phyloP scores from a whole-genome alignment of 2,888 invertebrate species.

The Xestia ashworthii region DNA sequence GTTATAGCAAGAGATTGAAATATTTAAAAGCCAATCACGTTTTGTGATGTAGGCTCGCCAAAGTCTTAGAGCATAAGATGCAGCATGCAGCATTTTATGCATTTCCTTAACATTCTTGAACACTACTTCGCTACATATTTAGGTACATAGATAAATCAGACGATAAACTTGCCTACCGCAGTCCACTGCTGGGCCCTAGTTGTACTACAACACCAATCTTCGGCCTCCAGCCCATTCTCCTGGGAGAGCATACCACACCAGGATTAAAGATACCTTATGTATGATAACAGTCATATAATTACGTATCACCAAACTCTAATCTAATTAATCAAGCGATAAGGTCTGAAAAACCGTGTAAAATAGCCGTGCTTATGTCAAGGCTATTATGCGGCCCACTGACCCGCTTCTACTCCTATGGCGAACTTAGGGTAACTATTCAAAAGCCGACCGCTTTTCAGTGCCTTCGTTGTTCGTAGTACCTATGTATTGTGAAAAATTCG shows the following conservation, averaged over 20 bases:
- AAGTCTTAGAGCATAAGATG: slow-evolving; percentile 12
- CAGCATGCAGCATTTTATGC: background rate
- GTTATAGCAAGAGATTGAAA: slow-evolving; percentile 19
- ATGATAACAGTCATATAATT: background rate
- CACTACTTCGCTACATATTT: background rate
- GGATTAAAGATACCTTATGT: slow-evolving; percentile 5
- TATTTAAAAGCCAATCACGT: slow-evolving; percentile 14
- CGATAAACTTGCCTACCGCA: no score
- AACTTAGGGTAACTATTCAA: slow-evolving; percentile 46
- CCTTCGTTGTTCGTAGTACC: background rate
- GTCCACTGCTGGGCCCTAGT: no score
- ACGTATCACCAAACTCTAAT: slow-evolving; percentile 21
- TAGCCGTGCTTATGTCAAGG: slow-evolving; percentile 79
- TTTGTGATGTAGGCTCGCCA: slow-evolving; percentile 36
- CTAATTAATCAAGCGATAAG: slow-evolving; percentile 63
- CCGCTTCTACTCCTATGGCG: slow-evolving; percentile 55
- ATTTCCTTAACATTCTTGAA: slow-evolving; percentile 43
- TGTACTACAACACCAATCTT: background rate
- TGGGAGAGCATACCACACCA: no score
- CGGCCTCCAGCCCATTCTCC: no score
- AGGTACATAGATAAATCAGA: background rate
- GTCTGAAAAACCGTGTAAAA: slow-evolving; percentile 63
- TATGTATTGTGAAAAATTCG: background rate
- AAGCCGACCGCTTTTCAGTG: slow-evolving; percentile 12
- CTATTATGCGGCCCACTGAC: slow-evolving; percentile 77